Base-by-base conservation (phyloP, 2,797 vertebrate genomes). In the Picus viridis region DNA sequence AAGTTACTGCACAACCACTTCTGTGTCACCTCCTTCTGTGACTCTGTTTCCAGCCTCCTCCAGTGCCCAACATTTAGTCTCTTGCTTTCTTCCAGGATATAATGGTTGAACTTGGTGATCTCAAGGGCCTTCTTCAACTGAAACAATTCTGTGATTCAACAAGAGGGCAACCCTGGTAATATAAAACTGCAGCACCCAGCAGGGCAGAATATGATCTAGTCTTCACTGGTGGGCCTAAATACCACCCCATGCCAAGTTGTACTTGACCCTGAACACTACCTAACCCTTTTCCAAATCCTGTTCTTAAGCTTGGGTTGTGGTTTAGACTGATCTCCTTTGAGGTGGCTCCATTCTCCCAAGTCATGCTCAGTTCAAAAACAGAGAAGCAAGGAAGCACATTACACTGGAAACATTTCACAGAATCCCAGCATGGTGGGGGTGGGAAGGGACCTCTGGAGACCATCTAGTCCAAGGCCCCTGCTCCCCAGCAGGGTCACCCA, bases 171-270 rank as follows among this genome's bases (percentile, higher is more conserved):
- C 15, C 19, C 30, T 3, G 2, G 7, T 2, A 30, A 45, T 1
- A 29, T 2, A 27, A 65, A 71, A 56, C 2, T 70, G 69, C 43
- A n/a, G 68, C 64, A 70, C 8, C 3, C 23, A 51, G 19, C 2
- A 18, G 57, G 45, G 47, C 0, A 81, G 45, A 32, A 18, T 0
- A 24, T 1, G 8, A 78, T 12, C 19, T 17, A 1, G 26, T 27
- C 36, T 39, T 58, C 10, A 16, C 30, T 34, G 9, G 11, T 10
- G 29, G 20, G 30, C 71, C 67, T 45, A 57, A 69, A 64, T 2
- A 9, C 8, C 68, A 58, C 1, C 32, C 68, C 49, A 27, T 3
- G 24, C 41, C 86, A 47, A 27, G 41, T 0, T n/a, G 16, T 3
- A 64, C 39, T 26, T 32, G 26, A 7, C 24, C 67, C 67, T 34